Evolutionary conservation across 1,140 invertebrate species (phyloP), one percentile per base, ranked within the genome.

Genomic region (Drosophila guanche): DNA sequence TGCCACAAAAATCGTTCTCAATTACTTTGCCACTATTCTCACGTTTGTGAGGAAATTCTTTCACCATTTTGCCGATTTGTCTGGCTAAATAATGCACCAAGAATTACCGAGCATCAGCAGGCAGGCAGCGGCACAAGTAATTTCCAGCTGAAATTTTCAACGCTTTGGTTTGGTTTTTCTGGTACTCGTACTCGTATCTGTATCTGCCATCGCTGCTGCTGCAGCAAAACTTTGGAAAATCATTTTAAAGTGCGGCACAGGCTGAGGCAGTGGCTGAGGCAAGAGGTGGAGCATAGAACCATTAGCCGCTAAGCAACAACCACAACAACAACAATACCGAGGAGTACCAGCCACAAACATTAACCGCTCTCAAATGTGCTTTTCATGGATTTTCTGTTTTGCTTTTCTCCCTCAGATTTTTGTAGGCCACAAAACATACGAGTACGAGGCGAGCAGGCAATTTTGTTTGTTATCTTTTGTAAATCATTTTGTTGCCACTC

Each of bases 401-500:
- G 16, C 58, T 79, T 85, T 74, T 70, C 65, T 62, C 52, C 66
- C 79, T 73, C 75, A 61, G 73, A 73, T 70, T 70, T 71, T 85
- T 85, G 79, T 85, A 86, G 80, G 80, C 80, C 80, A 86, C 70
- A 20, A 40, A 20, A 40, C 46, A 65, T 55, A 72, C 51, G 45
- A 60, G 56, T 45, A 52, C 29, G 42, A 43, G 62, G 46, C 29
- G 29, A 56, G 62, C 68, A 67, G 73, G 81, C 75, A 86, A 85
- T 81, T 85, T 86, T 63, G 0, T 20, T 20, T 80, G 81, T 86
- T 85, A 85, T 85, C 80, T 85, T 67, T 65, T 76, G 73, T 74
- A 80, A 85, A 85, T 85, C 80, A 85, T 86, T 85, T 85, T 81
- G 83, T 86, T 81, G 83, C 80, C 62, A 76, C 61, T 79, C 60